Evolutionary conservation across 2,888 invertebrate genomes (phyloP).

Genomic region (Tortrix viridana): DNA sequence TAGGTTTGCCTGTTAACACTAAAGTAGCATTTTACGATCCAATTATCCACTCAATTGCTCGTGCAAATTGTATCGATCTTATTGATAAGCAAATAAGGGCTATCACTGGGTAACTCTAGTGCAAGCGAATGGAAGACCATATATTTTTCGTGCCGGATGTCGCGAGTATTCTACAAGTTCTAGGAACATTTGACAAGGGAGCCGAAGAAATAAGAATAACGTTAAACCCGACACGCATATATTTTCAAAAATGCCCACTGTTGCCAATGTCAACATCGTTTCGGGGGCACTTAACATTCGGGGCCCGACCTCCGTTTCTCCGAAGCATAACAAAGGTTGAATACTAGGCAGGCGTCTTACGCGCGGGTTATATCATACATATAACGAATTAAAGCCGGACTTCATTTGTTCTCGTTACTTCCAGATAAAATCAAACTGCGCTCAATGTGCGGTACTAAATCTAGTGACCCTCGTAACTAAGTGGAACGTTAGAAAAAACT

Average conservation of each 20-base stretch:
- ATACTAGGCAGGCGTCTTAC: conserved; percentile 33
- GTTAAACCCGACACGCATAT: conserved; percentile 28
- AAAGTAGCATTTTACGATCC: too few relatives aligned
- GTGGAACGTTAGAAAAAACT: conserved; percentile 30
- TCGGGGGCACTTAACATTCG: conserved; percentile 61
- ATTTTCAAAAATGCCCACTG: conserved; percentile 25
- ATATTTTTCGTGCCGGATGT: background rate
- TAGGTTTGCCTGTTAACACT: too few relatives aligned
- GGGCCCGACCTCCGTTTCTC: conserved; percentile 60
- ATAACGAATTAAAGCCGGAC: conserved; percentile 20
- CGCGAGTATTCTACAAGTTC: background rate
- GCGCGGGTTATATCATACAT: background rate
- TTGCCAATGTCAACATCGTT: conserved; percentile 35
- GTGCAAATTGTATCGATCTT: too few relatives aligned
- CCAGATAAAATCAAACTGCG: conserved; percentile 32
- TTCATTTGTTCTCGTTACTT: conserved; percentile 7
- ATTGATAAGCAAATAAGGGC: too few relatives aligned
- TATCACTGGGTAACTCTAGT: too few relatives aligned
- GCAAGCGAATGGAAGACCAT: too few relatives aligned
- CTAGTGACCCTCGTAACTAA: conserved; percentile 27
- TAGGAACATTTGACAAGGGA: conserved; percentile 19
- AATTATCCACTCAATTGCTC: too few relatives aligned
- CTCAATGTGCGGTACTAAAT: conserved; percentile 27
- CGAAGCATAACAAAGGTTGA: conserved; percentile 65
- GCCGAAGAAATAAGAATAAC: conserved; percentile 18